Evolutionary conservation across 2,113 vertebrate genomes (phyloP).

Genomic region (Lutjanus erythropterus): DNA sequence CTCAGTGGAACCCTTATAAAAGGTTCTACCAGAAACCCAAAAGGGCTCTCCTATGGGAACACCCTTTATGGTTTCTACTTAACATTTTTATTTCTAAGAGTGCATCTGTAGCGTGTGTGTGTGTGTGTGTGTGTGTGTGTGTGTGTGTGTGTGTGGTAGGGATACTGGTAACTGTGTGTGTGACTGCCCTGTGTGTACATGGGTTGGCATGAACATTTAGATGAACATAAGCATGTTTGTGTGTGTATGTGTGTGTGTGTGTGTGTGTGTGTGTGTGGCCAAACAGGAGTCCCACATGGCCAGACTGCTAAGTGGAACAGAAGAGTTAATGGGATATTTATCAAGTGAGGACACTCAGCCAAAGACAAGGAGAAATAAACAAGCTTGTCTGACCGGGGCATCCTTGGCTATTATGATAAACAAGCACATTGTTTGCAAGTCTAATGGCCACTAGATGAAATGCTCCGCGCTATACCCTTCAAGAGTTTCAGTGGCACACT

Average conservation of each 20-base stretch:
- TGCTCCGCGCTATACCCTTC: slow-evolving; percentile 44
- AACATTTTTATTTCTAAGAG: too few species aligned
- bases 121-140: not conserved
- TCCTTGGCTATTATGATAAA: slow-evolving; percentile 75
- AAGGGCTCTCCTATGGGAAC: too few species aligned
- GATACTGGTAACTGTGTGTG: slow-evolving; percentile 2
- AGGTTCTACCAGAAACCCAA: too few species aligned
- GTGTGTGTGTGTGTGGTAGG: not conserved
- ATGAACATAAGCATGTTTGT: slow-evolving; percentile 28
- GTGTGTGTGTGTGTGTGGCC: slow-evolving; percentile 35
- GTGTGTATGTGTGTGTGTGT: slow-evolving; percentile 1
- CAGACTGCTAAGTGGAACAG: slow-evolving; percentile 68
- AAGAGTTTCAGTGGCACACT: slow-evolving; percentile 44
- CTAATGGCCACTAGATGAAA: slow-evolving; percentile 70
- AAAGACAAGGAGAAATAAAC: slow-evolving; percentile 78
- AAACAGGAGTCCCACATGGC: slow-evolving; percentile 63
- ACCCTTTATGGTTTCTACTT: too few species aligned
- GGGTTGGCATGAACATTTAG: slow-evolving; percentile 19
- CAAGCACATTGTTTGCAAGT: slow-evolving; percentile 76
- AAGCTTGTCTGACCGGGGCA: slow-evolving; percentile 71
- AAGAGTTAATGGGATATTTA: slow-evolving; percentile 80
- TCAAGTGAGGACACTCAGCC: slow-evolving; percentile 75
- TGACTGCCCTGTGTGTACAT: slow-evolving; percentile 7
- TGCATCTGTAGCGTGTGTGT: slow-evolving; percentile 18
- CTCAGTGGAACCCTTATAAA: too few species aligned